phyloP scores from a whole-genome alignment of 2,113 vertebrate species.

The Chaenogobius annularis region DNA sequence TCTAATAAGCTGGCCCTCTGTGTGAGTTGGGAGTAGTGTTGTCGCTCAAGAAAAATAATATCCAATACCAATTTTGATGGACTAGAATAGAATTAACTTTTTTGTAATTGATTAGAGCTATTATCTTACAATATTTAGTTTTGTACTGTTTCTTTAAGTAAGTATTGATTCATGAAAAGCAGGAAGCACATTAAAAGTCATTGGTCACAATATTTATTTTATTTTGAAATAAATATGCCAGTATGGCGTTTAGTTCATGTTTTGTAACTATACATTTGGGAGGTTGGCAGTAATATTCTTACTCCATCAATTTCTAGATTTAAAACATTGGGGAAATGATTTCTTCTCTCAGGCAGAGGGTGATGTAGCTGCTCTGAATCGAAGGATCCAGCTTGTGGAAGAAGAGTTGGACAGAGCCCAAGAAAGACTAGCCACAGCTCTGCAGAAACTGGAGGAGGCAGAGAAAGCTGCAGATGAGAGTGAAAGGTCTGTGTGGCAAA shows the following conservation, averaged over 20 bases:
- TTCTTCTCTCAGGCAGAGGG: constrained; percentile 84
- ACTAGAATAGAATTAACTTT: no score
- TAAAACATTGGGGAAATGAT: background rate
- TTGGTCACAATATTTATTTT: background rate
- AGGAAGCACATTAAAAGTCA: background rate
- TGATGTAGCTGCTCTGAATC: constrained; percentile 93
- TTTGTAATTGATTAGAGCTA: no score
- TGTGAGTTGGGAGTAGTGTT: no score
- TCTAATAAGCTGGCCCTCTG: no score
- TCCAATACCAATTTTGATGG: no score
- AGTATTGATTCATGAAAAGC: background rate
- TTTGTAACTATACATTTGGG: background rate
- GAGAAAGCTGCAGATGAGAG: constrained; percentile 98
- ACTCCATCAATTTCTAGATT: background rate
- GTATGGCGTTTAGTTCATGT: no score
- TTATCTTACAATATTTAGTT: background rate
- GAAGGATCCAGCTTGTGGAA: constrained; percentile 97
- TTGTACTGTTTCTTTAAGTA: background rate
- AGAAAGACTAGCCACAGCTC: constrained; percentile 89
- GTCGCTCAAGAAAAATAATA: no score
- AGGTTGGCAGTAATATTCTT: background rate
- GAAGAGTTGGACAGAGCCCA: constrained; percentile 97
- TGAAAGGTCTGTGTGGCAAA: constrained; percentile 82
- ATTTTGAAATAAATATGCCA: no score
- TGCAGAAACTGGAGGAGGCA: constrained; percentile 97